Base-by-base conservation (phyloP, 2,797 vertebrate species). In the Tokudaia muenninki region DNA sequence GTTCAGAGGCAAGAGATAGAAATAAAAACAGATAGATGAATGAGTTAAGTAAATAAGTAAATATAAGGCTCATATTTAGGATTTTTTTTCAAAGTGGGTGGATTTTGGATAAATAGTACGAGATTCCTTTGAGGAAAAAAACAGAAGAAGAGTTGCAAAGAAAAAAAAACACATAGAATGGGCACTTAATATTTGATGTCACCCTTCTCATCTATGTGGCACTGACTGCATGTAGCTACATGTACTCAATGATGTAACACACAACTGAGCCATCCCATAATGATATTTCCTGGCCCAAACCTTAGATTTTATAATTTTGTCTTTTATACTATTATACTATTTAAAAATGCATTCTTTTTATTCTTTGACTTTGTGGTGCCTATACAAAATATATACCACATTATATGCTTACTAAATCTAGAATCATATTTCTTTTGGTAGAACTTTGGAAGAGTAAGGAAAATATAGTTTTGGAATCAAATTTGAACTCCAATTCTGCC, bases 301-400 rank as follows among this genome's bases (percentile, higher is more conserved):
- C 29, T 31, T 8, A 80, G 17, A 80, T 37, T 93, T 75, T 94
- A n/a, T 72, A 61, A 87, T n/a, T 91, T 92, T 84, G 78, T 44
- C 87, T 90, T 95, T 74, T 34, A 77, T 41, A 41, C 41, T 41
- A 41, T 41, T 41, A 78, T 82, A 65, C 34, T 81, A 11, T 21
- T 78, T 72, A 89, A 63, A 89, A 63, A 8, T 86, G 44, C n/a
- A 21, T 70, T 24, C 63, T 90, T 84, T 72, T 26, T 87, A 57
- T 72, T 90, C 52, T 50, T 21, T n/a, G 14, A 59, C 65, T 94
- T 94, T 93, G 59, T 63, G 87, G 88, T 41, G 29, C 19, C 21
- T 37, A 11, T 44, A 75, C 11, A 61, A 80, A 80, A 61, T 17
- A 70, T n/a, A 47, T 59, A 77, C 22, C 22, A 50, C 4, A 87